A percentile compares a stretch with the other conserved stretches of the same genome.
Conservation (phyloP, 53 echinoderm and acorn worm species). For the Apostichopus leukothele region DNA sequence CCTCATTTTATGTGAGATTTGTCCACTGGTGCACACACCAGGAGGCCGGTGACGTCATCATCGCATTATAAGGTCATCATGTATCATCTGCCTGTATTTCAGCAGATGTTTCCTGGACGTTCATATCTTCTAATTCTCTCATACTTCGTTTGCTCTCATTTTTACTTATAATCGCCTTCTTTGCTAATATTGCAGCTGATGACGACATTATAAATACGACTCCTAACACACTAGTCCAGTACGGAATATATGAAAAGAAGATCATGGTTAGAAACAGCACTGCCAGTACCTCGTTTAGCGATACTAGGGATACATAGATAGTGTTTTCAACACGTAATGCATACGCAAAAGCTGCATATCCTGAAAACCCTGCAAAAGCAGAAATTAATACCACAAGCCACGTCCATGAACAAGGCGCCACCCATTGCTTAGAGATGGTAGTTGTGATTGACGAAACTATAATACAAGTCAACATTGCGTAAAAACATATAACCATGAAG, state of each 20-base stretch:
- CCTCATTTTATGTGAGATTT: too few species aligned
- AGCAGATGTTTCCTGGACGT: too few species aligned
- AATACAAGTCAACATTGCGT: neutral
- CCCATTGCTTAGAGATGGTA: neutral
- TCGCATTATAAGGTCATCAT: too few species aligned
- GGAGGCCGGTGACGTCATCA: too few species aligned
- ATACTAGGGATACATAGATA: neutral
- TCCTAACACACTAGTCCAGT: neutral
- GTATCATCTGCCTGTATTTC: too few species aligned
- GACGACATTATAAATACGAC: neutral
- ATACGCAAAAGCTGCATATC: neutral
- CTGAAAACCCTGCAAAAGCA: neutral
- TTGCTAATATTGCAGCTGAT: neutral
- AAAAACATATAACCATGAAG: neutral
- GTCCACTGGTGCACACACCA: too few species aligned
- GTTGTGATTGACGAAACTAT: neutral
- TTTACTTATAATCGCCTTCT: neutral
- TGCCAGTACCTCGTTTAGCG: neutral
- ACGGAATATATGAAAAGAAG: neutral
- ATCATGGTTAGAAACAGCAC: neutral
- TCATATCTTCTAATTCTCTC: neutral
- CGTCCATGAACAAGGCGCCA: neutral
- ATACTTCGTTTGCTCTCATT: neutral
- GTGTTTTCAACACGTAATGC: conserved; percentile 1
- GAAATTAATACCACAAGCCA: neutral